Evolutionary conservation across 2,113 vertebrate genomes (phyloP).

Genomic region (Rhabdornis inornatus): DNA sequence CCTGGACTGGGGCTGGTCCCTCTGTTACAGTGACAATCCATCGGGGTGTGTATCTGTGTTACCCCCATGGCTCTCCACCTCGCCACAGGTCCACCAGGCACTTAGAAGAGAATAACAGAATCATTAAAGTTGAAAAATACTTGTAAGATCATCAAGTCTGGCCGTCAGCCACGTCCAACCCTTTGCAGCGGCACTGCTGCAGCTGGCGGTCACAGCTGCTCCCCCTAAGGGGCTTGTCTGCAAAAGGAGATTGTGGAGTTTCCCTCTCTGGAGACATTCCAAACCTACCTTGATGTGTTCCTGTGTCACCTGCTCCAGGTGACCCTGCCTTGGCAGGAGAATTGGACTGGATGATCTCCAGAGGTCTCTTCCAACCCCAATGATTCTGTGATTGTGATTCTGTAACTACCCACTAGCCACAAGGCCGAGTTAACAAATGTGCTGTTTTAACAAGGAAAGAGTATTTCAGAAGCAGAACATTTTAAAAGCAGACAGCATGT

Average conservation of each 20-base stretch:
- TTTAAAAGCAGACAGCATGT: too few relatives aligned
- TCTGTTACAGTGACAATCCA: too few relatives aligned
- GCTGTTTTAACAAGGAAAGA: not conserved
- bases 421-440: not conserved
- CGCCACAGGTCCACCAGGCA: too few relatives aligned
- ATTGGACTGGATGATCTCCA: too few relatives aligned
- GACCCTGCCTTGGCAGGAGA: not conserved
- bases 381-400: not conserved
- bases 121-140: not conserved
- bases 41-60: accelerated
- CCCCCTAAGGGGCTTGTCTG: accelerated
- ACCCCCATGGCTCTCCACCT: not conserved
- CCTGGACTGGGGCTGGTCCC: accelerated
- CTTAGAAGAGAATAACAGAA: not conserved
- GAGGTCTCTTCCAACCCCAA: not conserved
- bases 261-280: not conserved
- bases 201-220: not conserved
- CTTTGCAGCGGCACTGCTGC: not conserved
- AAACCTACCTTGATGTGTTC: not conserved
- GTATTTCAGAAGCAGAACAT: not conserved
- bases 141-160: not conserved
- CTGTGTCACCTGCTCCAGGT: not conserved
- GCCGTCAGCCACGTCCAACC: accelerated
- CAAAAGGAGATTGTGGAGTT: not conserved
- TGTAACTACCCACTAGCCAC: not conserved